phyloP scores from a whole-genome alignment of 2,113 vertebrate species.

The Blennius ocellaris region DNA sequence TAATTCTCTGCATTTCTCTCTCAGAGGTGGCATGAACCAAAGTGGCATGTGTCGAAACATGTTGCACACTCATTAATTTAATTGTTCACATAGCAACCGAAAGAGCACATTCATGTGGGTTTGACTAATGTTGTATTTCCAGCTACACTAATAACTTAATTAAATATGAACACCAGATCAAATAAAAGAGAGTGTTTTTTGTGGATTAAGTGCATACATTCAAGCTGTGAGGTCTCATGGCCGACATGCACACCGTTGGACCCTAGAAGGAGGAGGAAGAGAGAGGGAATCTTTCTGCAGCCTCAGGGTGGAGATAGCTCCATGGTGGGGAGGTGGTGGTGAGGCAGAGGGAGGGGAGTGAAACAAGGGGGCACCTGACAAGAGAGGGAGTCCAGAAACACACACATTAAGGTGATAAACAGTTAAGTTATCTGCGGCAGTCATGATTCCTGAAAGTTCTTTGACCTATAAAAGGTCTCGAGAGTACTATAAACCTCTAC shows the following conservation, averaged over 20 bases:
- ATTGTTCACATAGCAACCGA: background rate
- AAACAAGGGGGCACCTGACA: constrained; percentile 7
- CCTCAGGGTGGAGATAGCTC: constrained; percentile 6
- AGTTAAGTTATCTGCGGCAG: constrained; percentile 17
- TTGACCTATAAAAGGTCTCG: constrained; percentile 34
- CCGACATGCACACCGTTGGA: constrained; percentile 56
- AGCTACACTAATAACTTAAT: too few species aligned
- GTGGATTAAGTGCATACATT: constrained; percentile 64
- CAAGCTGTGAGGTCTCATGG: constrained; percentile 68
- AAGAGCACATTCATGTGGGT: constrained; percentile 51
- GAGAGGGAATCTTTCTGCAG: constrained; percentile 20
- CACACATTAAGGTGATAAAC: constrained; percentile 26
- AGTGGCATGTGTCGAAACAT: background rate
- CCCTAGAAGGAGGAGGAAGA: constrained; percentile 60
- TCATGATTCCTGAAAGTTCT: constrained; percentile 26
- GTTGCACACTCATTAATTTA: background rate
- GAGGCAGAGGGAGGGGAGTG: background rate
- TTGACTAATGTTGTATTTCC: constrained; percentile 71
- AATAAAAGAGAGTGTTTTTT: constrained; percentile 7
- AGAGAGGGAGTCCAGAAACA: constrained; percentile 25
- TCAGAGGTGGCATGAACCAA: background rate
- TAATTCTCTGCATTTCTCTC: background rate
- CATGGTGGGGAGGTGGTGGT: background rate
- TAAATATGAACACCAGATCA: constrained; percentile 65
- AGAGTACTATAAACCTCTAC: constrained; percentile 12